phyloP scores from a whole-genome alignment of 2,113 vertebrate species.

The Brevimyrus niger region DNA sequence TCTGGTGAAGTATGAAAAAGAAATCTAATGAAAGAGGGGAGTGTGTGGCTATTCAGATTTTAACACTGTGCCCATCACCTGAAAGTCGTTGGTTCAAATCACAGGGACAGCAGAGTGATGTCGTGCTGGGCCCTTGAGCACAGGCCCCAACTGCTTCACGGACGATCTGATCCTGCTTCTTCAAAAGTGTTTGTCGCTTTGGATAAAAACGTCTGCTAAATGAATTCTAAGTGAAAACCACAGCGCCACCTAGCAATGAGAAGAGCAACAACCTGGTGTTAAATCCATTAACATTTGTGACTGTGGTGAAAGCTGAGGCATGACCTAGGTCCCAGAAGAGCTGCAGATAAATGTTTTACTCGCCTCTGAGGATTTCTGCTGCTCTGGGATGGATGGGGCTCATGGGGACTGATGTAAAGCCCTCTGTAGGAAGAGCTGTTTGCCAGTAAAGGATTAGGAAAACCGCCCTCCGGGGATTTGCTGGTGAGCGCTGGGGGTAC shows the following conservation, averaged over 20 bases:
- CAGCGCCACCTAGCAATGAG: not conserved
- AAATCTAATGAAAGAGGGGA: not conserved
- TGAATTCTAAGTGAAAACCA: not conserved
- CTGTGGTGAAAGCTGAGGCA: not conserved
- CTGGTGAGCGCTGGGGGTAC: not conserved
- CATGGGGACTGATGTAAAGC: not conserved
- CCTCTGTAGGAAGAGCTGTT: not conserved
- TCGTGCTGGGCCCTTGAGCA: not conserved
- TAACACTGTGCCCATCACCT: not conserved
- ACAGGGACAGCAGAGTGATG: not conserved
- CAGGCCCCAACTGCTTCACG: not conserved
- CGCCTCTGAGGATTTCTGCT: not conserved
- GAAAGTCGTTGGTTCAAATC: not conserved
- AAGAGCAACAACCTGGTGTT: not conserved
- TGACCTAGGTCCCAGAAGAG: not conserved
- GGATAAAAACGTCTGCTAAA: not conserved
- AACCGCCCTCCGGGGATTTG: not conserved
- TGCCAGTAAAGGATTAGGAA: slow-evolving; percentile 3
- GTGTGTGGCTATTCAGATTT: not conserved
- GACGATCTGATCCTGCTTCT: not conserved
- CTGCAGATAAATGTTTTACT: not conserved
- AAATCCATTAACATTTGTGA: not conserved
- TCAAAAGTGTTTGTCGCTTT: not conserved
- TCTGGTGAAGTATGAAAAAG: not conserved
- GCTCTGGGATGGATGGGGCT: not conserved